phyloP scores from a whole-genome alignment of 2,797 vertebrate species.

The Enteromius paludinosus region DNA sequence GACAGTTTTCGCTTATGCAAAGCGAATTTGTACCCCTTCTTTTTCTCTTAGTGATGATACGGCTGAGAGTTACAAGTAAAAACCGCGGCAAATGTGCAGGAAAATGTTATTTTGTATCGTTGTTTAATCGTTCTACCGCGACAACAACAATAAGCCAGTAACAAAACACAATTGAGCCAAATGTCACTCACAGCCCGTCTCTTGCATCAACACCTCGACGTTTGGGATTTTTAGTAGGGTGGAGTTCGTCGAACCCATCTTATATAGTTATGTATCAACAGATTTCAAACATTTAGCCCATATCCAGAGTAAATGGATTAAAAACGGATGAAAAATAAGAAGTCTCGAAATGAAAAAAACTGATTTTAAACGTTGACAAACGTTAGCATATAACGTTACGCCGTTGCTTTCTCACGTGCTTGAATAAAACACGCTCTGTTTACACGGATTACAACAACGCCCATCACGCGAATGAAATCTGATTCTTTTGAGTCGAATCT shows the following conservation, averaged over 20 bases:
- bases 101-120: background rate
- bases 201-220: constrained; percentile 66
- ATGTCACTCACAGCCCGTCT: constrained; percentile 75
- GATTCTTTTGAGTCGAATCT: constrained; percentile 22
- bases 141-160: background rate
- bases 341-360: background rate
- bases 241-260: constrained; percentile 72
- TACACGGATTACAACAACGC: background rate
- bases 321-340: background rate
- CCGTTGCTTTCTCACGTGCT: background rate
- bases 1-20: background rate
- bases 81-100: background rate
- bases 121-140: background rate
- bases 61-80: background rate
- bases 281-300: background rate
- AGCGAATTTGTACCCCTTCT: background rate
- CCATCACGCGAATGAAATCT: background rate
- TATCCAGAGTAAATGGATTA: background rate
- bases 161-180: background rate
- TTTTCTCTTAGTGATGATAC: background rate
- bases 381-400: too few relatives aligned
- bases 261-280: background rate
- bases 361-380: background rate
- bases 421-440: background rate
- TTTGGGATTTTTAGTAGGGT: constrained; percentile 63